Evolutionary conservation across 2,113 vertebrate genomes (phyloP).

Genomic region (Fregata magnificens): DNA sequence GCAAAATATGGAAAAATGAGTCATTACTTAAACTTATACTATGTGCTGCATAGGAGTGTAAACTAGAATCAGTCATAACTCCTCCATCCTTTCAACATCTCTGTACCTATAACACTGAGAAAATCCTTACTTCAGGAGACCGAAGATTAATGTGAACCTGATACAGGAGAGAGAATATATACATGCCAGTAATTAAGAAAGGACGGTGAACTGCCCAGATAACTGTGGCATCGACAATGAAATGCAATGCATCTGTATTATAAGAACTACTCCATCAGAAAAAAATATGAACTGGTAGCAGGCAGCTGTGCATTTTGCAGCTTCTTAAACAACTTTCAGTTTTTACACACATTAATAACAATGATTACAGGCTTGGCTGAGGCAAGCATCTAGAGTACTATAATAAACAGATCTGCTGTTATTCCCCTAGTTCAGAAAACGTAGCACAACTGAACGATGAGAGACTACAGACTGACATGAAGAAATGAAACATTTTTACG

Average conservation of each 20-base stretch:
- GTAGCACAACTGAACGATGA: background rate
- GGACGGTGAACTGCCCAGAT: background rate
- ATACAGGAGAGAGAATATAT: background rate
- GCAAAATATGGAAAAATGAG: background rate
- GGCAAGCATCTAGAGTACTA: background rate
- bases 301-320: background rate
- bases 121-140: background rate
- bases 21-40: background rate
- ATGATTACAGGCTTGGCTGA: conserved; percentile 28
- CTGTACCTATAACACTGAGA: background rate
- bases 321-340: background rate
- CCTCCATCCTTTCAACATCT: background rate
- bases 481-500: conserved; percentile 27
- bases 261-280: background rate
- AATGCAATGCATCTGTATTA: background rate
- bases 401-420: background rate
- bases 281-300: background rate
- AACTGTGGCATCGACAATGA: background rate
- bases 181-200: background rate
- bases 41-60: background rate
- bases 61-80: background rate
- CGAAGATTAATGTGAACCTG: background rate
- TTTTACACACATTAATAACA: background rate
- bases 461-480: background rate
- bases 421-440: background rate